Evolutionary conservation across 2,888 invertebrate genomes (phyloP), one percentile per base, ranked within the genome.

Genomic region (Entomobrya proxima): DNA sequence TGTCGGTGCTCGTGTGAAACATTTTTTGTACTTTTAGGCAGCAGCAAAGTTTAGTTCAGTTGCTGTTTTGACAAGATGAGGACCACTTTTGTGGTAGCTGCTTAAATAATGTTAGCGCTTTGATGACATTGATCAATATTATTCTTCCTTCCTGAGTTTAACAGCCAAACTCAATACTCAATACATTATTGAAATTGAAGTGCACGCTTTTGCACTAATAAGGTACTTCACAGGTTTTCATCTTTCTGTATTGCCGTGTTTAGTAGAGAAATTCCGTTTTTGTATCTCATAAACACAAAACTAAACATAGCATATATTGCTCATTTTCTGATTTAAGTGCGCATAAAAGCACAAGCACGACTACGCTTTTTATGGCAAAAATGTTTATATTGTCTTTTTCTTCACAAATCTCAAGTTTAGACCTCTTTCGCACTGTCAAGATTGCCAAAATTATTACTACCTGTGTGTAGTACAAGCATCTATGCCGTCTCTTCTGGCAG

Each of bases 371-470:
- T 69, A 69, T 40, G 69, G 13, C 44, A 15, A 13, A 69, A 44
- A 24, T 55, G 50, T 74, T 50, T 30, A 52, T 52, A 50, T 74
- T 74, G 44, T 32, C 50, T 74, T 50, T 35, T 55, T 55, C 75
- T 24, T 24, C 35, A 24, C 52, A 55, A 32, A 35, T 40, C 40
- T 83, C 83, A 83, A 83, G 83, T 83, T 76, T 83, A 83, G 55
- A 24, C 67, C 61, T 30, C 64, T 35, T 64, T 35, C 9, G 24
- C 67, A 76, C 61, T 77, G 77, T 69, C 82, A 82, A 82, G 61
- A 83, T 47, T 83, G 83, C 83, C 83, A 83, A 83, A 83, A 82
- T 55, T 52, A 18, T 83, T n/a, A 21, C 64, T 21, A 37, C n/a
- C 47, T 55, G 27, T 52, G 69, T 32, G 72, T 27, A 78, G n/a